Conservation (phyloP, 2,888 invertebrate genomes). For the Zeuzera pyrina region DNA sequence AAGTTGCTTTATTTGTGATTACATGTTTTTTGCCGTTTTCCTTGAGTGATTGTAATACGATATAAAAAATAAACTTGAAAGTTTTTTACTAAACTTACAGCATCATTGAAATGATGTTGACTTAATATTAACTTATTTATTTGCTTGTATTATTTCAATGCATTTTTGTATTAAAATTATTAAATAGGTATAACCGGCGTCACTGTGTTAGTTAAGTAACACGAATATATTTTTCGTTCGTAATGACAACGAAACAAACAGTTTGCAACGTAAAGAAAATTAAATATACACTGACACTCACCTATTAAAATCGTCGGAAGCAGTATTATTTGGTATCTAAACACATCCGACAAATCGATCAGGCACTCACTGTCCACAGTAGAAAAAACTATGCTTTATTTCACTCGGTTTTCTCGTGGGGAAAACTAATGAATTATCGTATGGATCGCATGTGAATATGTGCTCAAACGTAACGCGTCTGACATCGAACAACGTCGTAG, state of each 20-base stretch:
- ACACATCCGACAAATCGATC: slow-evolving; percentile 38
- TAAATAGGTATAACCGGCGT: too few species aligned
- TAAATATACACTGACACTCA: slow-evolving; percentile 26
- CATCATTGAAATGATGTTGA: too few species aligned
- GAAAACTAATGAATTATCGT: slow-evolving; percentile 58
- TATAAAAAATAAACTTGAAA: too few species aligned
- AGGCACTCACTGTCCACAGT: slow-evolving; percentile 33
- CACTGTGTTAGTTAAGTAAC: too few species aligned
- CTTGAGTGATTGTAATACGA: too few species aligned
- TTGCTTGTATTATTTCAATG: too few species aligned
- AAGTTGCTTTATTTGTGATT: too few species aligned
- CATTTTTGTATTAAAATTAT: too few species aligned
- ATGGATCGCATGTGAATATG: slow-evolving; percentile 14
- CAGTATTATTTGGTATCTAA: slow-evolving; percentile 9
- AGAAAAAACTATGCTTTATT: slow-evolving; percentile 30
- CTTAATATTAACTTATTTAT: too few species aligned
- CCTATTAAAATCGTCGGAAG: slow-evolving; percentile 27
- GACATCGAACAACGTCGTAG: slow-evolving; percentile 18
- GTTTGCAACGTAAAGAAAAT: background rate
- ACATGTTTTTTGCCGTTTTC: too few species aligned
- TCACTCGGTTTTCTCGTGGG: slow-evolving; percentile 57
- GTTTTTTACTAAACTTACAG: too few species aligned
- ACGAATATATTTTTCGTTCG: too few species aligned
- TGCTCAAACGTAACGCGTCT: slow-evolving; percentile 12
- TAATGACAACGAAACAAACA: background rate